phyloP scores from a whole-genome alignment of 2,113 vertebrate genomes.

The Ariopsis seemanni region DNA sequence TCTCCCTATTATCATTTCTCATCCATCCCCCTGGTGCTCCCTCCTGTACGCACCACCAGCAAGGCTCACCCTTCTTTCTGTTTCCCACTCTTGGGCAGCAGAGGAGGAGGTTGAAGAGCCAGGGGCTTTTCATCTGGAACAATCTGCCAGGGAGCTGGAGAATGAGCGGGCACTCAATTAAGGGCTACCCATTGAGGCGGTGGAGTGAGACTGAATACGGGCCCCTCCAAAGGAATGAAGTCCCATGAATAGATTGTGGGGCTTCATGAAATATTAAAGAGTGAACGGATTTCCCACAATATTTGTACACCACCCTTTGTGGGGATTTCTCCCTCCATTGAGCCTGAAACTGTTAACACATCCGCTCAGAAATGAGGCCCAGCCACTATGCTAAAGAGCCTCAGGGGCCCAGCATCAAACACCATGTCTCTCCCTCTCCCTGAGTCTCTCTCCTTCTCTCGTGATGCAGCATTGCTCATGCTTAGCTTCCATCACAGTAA shows the following conservation, averaged over 20 bases:
- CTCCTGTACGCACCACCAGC: conserved; percentile 76
- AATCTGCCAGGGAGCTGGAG: conserved; percentile 78
- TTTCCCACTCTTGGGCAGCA: conserved; percentile 73
- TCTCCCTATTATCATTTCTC: conserved; percentile 74
- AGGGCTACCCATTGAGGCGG: conserved; percentile 86
- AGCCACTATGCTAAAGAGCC: conserved; percentile 70
- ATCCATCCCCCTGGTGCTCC: conserved; percentile 62
- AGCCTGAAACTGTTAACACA: conserved; percentile 90
- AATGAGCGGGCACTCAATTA: conserved; percentile 93
- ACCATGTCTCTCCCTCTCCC: conserved; percentile 53
- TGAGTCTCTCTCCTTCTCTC: conserved; percentile 43
- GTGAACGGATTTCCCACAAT: conserved; percentile 89
- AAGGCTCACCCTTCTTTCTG: conserved; percentile 78
- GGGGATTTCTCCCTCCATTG: conserved; percentile 90
- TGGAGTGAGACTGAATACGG: conserved; percentile 78
- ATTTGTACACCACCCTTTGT: conserved; percentile 92
- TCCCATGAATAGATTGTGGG: conserved; percentile 82
- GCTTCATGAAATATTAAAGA: conserved; percentile 85
- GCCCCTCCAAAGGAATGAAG: conserved; percentile 84
- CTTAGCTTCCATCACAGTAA: conserved; percentile 55
- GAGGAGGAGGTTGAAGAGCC: conserved; percentile 79
- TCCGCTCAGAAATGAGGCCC: conserved; percentile 79
- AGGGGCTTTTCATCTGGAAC: conserved; percentile 76
- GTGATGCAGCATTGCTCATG: conserved; percentile 55
- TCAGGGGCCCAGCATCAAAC: conserved; percentile 66